Conservation (phyloP, 2,888 invertebrate species). For the Drosophila melanosoma region DNA sequence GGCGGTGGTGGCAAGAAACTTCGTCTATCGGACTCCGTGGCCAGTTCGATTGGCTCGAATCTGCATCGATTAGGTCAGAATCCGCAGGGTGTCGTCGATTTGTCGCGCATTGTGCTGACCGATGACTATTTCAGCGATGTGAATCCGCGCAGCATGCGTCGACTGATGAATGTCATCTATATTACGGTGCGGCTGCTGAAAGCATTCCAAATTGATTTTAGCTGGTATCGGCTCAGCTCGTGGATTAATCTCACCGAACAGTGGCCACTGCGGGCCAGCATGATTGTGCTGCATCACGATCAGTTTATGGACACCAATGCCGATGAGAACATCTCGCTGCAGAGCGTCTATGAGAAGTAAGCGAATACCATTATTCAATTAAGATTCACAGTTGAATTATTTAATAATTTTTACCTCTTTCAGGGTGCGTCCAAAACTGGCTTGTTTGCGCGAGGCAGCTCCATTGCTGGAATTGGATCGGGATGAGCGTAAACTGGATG, state of each 20-base stretch:
- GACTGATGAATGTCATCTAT: slow-evolving; percentile 98
- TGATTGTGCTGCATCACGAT: slow-evolving; percentile 98
- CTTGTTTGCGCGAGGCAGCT: slow-evolving; percentile 93
- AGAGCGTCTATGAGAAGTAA: slow-evolving; percentile 97
- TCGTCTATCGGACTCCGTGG: slow-evolving; percentile 94
- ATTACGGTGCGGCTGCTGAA: slow-evolving; percentile 97
- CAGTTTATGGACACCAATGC: slow-evolving; percentile 92
- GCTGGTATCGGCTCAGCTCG: slow-evolving; percentile 98
- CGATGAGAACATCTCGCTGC: slow-evolving; percentile 94
- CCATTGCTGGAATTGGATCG: slow-evolving; percentile 96
- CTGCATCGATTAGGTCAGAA: slow-evolving; percentile 91
- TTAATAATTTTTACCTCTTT: neutral
- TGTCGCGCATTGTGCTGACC: slow-evolving; percentile 94
- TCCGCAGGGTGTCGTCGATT: slow-evolving; percentile 86
- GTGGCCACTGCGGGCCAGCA: slow-evolving; percentile 99
- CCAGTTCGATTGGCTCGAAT: slow-evolving; percentile 95
- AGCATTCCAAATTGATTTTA: slow-evolving; percentile 99
- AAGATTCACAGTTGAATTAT: neutral
- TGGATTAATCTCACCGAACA: slow-evolving; percentile 99
- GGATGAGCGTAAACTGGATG: slow-evolving; percentile 97
- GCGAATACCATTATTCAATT: slow-evolving; percentile 64
- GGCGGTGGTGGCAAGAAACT: slow-evolving; percentile 88
- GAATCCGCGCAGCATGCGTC: slow-evolving; percentile 97
- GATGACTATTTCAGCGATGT: slow-evolving; percentile 99
- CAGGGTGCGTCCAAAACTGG: slow-evolving; percentile 93